Evolutionary conservation across 2,797 vertebrate species (phyloP).

Genomic region (Okamejei kenojei): DNA sequence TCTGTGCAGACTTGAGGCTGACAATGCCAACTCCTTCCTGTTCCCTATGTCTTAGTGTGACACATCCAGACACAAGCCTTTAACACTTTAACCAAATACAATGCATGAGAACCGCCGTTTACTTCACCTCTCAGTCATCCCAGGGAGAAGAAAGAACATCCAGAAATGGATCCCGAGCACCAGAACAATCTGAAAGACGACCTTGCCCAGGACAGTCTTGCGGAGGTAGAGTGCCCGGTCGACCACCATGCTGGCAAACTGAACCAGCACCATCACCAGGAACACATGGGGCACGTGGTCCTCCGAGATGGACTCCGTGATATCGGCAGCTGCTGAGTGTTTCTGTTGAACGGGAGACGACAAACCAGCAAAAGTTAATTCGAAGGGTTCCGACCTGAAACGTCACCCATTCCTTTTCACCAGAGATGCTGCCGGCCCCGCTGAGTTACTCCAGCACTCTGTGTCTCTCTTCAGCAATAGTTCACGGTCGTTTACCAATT

Average conservation of each 20-base stretch:
- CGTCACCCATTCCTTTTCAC: too few species aligned
- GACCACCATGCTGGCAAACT: conserved; percentile 68
- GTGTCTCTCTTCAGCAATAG: too few species aligned
- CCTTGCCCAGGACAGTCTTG: conserved; percentile 67
- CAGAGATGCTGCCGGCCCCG: too few species aligned
- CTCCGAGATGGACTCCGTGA: conserved; percentile 65
- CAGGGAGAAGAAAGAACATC: conserved; percentile 72
- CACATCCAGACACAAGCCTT: not conserved
- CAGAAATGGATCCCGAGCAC: conserved; percentile 71
- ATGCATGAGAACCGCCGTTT: not conserved
- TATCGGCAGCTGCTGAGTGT: conserved; percentile 59
- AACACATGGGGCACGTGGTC: conserved; percentile 70
- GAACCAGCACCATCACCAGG: conserved; percentile 67
- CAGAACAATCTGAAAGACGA: conserved; percentile 65
- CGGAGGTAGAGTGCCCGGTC: conserved; percentile 68
- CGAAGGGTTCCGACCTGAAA: not conserved
- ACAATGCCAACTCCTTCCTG: not conserved
- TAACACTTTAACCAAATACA: not conserved
- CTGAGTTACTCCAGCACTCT: too few species aligned
- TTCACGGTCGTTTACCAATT: too few species aligned
- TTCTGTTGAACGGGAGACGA: conserved; percentile 49
- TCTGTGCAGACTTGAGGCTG: not conserved
- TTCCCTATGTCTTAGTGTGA: not conserved
- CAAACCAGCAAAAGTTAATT: too few species aligned
- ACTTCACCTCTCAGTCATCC: conserved; percentile 64